Evolutionary conservation across 1,140 invertebrate genomes (phyloP), one percentile per base, ranked within the genome.

Genomic region (Atta colombica): DNA sequence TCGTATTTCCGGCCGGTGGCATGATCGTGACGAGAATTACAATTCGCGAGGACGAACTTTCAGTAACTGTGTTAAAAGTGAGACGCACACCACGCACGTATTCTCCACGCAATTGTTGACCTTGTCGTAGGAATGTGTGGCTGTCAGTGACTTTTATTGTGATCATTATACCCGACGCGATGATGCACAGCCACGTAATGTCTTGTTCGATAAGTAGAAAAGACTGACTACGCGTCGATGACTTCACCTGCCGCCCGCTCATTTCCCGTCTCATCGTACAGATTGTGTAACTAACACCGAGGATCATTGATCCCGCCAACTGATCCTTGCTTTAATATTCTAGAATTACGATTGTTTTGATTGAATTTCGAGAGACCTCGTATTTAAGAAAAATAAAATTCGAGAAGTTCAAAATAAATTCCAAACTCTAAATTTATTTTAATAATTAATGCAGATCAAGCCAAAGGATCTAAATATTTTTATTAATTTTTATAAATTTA

Each of bases 101-200:
- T 87, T 71, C 21, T 49, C 14, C 75, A 87, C 68, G 88, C 86
- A 87, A 87, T 87, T 53, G 65, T 74, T 71, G 71, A 90, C 88
- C 86, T 81, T 88, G 89, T 86, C 81, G 35, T 75, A 71, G 81
- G 51, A 87, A 90, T 81, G 61, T 49, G 12, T 25, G 21, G 63
- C 74, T 61, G 75, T 86, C 87, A 49, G 39, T 87, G 63, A 77
- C 87, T 89, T 74, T 72, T 89, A 86, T 89, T 77, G 45, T 66
- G 31, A 87, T 87, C 49, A 55, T 80, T 85, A 78, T 77, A 78
- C 18, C 7, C 55, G 66, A 75, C 72, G 61, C 61, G 75, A 58
- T 25, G 21, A 8, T 35, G 12, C 28, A 63, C n/a, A 14, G 16
- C 85, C 51, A 39, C 28, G 80, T 77, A 74, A 84, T 89, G 61